Percentiles rank a stretch among this genome's conserved stretches.
Conservation (phyloP, 2,797 vertebrate genomes). For the Sebastes wilsoni region DNA sequence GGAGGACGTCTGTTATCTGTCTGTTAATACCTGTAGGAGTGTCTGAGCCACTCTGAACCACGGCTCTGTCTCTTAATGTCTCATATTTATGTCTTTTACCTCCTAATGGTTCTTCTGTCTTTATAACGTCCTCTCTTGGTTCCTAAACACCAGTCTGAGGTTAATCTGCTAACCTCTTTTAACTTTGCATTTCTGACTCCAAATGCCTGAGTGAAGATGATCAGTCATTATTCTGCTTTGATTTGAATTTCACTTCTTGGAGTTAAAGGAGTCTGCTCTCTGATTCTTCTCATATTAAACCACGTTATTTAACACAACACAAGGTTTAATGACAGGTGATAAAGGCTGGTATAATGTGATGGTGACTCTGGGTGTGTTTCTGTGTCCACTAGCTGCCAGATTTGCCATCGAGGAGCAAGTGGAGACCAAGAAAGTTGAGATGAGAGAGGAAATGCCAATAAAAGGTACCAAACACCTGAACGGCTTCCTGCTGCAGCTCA, state of each 20-base stretch:
- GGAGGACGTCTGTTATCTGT: neutral
- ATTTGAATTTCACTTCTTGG: neutral
- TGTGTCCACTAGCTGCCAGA: slow-evolving; percentile 61
- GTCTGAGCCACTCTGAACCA: slow-evolving; percentile 14
- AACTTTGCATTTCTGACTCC: neutral
- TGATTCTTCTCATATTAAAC: neutral
- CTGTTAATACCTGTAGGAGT: neutral
- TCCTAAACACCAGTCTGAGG: neutral
- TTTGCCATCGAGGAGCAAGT: slow-evolving; percentile 77
- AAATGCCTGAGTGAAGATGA: neutral
- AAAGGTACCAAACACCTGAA: slow-evolving; percentile 72
- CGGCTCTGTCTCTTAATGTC: slow-evolving; percentile 16
- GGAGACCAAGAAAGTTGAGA: slow-evolving; percentile 67
- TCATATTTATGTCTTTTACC: neutral
- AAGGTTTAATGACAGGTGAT: too few relatives aligned
- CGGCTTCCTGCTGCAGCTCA: slow-evolving; percentile 5
- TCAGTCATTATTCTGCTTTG: neutral
- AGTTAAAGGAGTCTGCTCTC: neutral
- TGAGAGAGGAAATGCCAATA: slow-evolving; percentile 67
- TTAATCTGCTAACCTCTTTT: neutral
- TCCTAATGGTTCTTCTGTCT: neutral
- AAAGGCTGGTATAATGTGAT: neutral
- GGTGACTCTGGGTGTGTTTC: neutral
- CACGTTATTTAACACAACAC: neutral
- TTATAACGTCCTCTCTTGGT: slow-evolving; percentile 7